Base-by-base conservation (phyloP, 2,113 vertebrate genomes). In the Leptosomus discolor region DNA sequence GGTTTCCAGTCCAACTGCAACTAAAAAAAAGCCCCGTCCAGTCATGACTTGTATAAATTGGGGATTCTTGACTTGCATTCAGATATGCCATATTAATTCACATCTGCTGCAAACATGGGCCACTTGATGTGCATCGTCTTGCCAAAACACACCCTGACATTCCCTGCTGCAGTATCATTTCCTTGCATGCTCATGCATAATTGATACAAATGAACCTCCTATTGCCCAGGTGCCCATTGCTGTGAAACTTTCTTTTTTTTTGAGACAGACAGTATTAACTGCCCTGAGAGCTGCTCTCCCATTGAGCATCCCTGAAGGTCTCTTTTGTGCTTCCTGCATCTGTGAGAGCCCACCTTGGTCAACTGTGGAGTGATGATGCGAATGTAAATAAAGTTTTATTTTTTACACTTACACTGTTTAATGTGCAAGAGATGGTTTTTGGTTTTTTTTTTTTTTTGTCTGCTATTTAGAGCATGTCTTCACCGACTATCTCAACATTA, bases 31-130 rank as follows among this genome's bases (percentile, higher is more conserved):
- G 3, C 34, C 51, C 82, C 0, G 1, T 84, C 90, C 71, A 95
- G 70, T 79, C 93, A 73, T 76, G 81, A 85, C 74, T 90, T 76
- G 27, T 85, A 4, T 63, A 73, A 92, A 90, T 67, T 51, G 65
- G 75, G 70, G 87, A 54, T 79, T 67, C 89, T 93, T 91, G 89
- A 82, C 68, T 93, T 83, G 89, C 93, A 70, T 91, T 95, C 77
- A 91, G 67, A 82, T 65, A 15, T n/a, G 74, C 74, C 36, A 3
- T 18, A 87, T 90, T 90, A 96, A 94, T 83, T 86, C 91, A 73
- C 85, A 91, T 92, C 89, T 92, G 89, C 91, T 85, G 77, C 74
- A 46, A 92, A 88, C 54, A 13, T 79, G 84, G 86, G 82, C 83
- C 36, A 10, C 71, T 77, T 2, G 0, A 17, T 37, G 48, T 23